Base-by-base conservation (phyloP, 2,113 vertebrate genomes). In the Lophius piscatorius region DNA sequence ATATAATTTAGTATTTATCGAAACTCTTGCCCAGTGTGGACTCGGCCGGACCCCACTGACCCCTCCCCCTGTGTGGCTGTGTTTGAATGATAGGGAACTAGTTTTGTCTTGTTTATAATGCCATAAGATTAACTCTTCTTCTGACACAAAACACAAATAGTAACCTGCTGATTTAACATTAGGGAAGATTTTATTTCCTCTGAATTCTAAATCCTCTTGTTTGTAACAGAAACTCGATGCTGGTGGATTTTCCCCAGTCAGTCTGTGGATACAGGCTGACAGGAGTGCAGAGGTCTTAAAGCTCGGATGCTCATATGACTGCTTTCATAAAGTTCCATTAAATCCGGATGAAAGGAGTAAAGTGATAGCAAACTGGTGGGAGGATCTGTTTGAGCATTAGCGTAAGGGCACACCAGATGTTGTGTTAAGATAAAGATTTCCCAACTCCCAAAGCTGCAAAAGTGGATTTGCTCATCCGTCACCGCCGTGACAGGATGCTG, bases 281-380 rank as follows among this genome's bases (percentile, higher is more conserved):
- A 59, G 61, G 18, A 20, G 44, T 8, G 40, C 11, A 45, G 48
- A 35, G 35, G 35, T 65, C 47, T 59, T 54, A 78, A 70, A 71
- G 65, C 59, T 47, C 50, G 18, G 17, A 48, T 26, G 29, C 39
- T 60, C 70, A 59, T 81, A 62, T 65, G 52, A 64, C 63, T 56
- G 47, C 41, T 14, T 64, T 50, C 4, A 1, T 44, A 55, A 80
- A 74, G 58, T 81, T 74, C 31, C 36, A 58, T 40, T 42, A 77
- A 80, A 81, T 76, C 75, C 33, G 11, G 75, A 77, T 85, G 46
- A 85, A 71, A 75, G 59, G 24, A 59, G 61, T 70, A 46, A 49
- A 69, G 59, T 55, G 56, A 62, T 29, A 47, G 63, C 2, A 35
- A 78, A 65, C 45, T 74, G 70, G 38, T 63, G 14, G 45, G 39